Evolutionary conservation across 2,113 vertebrate genomes (phyloP).

Genomic region (Eurystomus gularis): DNA sequence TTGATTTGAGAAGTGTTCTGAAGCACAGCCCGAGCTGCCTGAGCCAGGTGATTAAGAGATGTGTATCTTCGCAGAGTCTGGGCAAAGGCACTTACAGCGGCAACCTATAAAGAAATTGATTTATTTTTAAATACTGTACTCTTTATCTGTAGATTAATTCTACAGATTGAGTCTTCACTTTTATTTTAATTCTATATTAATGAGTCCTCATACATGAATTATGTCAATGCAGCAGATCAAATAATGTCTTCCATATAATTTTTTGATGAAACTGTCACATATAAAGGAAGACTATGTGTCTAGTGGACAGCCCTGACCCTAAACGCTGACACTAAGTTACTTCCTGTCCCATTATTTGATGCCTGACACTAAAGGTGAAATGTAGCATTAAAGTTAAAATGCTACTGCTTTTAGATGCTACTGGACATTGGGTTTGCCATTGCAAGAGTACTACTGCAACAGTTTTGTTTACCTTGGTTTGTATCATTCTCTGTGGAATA

Average conservation of each 20-base stretch:
- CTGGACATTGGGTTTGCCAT: neutral
- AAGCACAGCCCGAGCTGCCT: constrained; percentile 95
- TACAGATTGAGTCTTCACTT: neutral
- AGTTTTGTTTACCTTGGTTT: constrained; percentile 87
- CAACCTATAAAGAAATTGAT: constrained; percentile 78
- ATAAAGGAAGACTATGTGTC: no score
- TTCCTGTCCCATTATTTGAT: neutral
- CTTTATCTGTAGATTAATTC: neutral
- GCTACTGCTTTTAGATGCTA: neutral
- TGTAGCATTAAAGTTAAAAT: neutral
- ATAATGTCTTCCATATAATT: constrained; percentile 1
- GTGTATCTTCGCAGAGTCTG: constrained; percentile 98
- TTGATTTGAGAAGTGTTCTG: constrained; percentile 99
- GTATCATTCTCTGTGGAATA: constrained; percentile 97
- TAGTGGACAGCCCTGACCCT: no score
- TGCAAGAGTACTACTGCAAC: neutral
- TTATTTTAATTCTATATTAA: neutral
- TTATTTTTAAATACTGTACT: neutral
- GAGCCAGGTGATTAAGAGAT: constrained; percentile 97
- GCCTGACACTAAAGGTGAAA: neutral
- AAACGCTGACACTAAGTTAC: neutral
- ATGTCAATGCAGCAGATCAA: neutral
- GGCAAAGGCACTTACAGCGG: constrained; percentile 98
- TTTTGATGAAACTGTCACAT: neutral
- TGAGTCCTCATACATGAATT: neutral